phyloP scores from a whole-genome alignment of 2,113 vertebrate genomes.

The Scomber scombrus region DNA sequence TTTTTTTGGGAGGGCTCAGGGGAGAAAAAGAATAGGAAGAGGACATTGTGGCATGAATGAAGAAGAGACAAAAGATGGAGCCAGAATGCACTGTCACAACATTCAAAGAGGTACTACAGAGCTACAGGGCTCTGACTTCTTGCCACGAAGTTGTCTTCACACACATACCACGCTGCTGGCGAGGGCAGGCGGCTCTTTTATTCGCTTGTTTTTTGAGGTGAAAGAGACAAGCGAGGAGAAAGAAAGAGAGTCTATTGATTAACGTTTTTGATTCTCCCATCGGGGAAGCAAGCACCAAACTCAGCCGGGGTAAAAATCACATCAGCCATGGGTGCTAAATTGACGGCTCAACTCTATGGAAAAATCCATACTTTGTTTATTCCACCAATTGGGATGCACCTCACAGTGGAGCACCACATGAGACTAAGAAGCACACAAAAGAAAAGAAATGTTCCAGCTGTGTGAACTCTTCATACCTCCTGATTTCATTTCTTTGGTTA shows the following conservation, averaged over 20 bases:
- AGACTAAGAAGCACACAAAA: slow-evolving; percentile 17
- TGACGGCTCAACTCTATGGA: slow-evolving; percentile 51
- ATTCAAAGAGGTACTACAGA: slow-evolving; percentile 25
- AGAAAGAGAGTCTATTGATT: slow-evolving; percentile 65
- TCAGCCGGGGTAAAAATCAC: slow-evolving; percentile 64
- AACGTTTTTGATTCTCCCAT: slow-evolving; percentile 68
- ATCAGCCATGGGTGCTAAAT: slow-evolving; percentile 62
- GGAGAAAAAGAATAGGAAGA: background rate
- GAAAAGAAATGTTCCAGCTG: background rate
- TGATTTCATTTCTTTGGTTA: slow-evolving; percentile 5
- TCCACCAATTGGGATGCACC: slow-evolving; percentile 43
- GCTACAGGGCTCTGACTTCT: slow-evolving; percentile 19
- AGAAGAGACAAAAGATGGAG: slow-evolving; percentile 31
- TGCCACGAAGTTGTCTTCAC: slow-evolving; percentile 15
- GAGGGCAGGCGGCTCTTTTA: slow-evolving; percentile 28
- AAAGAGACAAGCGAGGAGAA: background rate
- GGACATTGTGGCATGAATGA: background rate
- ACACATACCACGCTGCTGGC: background rate
- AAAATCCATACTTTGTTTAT: slow-evolving; percentile 71
- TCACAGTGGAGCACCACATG: slow-evolving; percentile 35
- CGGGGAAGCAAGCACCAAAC: slow-evolving; percentile 51
- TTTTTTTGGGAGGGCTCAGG: slow-evolving; percentile 21
- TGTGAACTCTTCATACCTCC: slow-evolving; percentile 4
- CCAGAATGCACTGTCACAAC: background rate
- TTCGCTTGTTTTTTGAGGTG: slow-evolving; percentile 30